Percentiles rank a stretch among this genome's conserved stretches.
Conservation (phyloP, 2,797 vertebrate genomes). For the Macrochelys suwanniensis region DNA sequence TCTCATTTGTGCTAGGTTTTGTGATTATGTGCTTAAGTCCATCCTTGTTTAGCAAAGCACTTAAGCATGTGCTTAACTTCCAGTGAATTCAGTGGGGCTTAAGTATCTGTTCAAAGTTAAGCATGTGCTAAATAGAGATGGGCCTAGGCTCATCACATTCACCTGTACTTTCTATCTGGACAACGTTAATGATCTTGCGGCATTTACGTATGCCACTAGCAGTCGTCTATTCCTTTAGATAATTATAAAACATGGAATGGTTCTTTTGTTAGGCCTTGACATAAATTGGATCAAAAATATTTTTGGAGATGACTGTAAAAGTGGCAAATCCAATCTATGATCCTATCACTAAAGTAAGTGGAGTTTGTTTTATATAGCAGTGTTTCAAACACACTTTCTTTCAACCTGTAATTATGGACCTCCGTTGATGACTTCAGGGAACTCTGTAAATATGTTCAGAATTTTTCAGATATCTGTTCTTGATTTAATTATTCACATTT, state of each 20-base stretch:
- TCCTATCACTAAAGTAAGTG: background rate
- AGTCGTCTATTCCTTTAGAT: background rate
- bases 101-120: too few relatives aligned
- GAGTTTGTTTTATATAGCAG: background rate
- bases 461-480: background rate
- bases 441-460: background rate
- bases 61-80: too few relatives aligned
- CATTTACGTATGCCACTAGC: background rate
- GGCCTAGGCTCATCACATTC: background rate
- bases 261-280: background rate
- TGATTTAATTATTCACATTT: background rate
- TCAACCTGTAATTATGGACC: background rate
- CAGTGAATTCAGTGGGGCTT: too few relatives aligned
- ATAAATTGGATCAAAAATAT: background rate
- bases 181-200: background rate
- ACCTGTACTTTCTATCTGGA: background rate
- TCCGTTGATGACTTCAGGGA: background rate
- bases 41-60: background rate
- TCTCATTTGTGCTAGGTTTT: too few relatives aligned
- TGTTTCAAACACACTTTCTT: background rate
- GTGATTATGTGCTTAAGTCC: background rate
- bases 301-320: background rate
- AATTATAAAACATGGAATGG: background rate
- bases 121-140: too few relatives aligned
- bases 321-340: constrained; percentile 15